Evolutionary conservation across 2,888 invertebrate genomes (phyloP), one percentile per base, ranked within the genome.

Genomic region (Laothoe populi): DNA sequence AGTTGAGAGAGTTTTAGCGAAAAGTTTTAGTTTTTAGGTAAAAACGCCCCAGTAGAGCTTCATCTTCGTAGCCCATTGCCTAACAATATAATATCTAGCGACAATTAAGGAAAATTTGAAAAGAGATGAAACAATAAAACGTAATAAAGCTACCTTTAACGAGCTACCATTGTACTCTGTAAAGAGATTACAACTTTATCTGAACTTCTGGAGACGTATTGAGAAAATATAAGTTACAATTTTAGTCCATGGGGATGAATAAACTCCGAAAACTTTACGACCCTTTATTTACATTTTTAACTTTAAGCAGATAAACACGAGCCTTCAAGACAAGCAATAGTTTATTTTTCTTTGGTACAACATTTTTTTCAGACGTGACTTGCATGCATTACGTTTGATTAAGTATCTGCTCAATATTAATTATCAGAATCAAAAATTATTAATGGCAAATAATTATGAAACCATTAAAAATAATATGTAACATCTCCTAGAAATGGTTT

Each of bases 121-220:
- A 46, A 48, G 13, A 24, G 48, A 13, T 13, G 13, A 48, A 48
- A 24, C n/a, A 48, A 24, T 48, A 48, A 48, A 48, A 13, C 13
- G n/a, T 24, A 73, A 71, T 75, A 76, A 79, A 79, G 77, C 74
- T 70, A 62, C 65, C 70, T 64, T 64, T 71, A 79, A 78, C 73
- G 73, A 81, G 76, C 67, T 65, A 68, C 70, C 70, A 73, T 74
- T 72, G 70, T 75, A 73, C 68, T 71, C 70, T 69, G 66, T 66
- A 68, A 75, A 72, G 72, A 75, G 78, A 81, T 82, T 75, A 77
- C 74, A 77, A 81, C 75, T 82, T 77, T 70, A 69, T 70, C 67
- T 70, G 72, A 74, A 72, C 66, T 73, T 63, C 66, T 68, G 66
- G 66, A 67, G 70, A 71, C 13, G 68, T 68, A 74, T 74, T 75